Base-by-base conservation (phyloP, 2,797 vertebrate genomes). In the Sitta carolinensis region DNA sequence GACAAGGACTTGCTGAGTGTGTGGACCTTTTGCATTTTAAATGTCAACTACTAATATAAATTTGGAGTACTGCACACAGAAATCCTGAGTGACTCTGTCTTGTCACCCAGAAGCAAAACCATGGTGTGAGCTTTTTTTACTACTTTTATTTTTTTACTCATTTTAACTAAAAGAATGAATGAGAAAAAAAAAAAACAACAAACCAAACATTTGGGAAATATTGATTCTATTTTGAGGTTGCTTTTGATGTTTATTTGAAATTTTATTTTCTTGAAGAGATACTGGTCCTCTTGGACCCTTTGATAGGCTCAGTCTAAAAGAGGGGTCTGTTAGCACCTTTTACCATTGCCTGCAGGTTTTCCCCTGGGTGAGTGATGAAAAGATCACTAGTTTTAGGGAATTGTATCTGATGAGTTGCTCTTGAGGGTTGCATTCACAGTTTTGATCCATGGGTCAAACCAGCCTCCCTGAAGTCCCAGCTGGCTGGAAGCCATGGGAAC, bases 181-280 rank as follows among this genome's bases (percentile, higher is more conserved):
- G 7, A 16, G 13, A 17, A n/a, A 1, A 2, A 2, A 16, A 11
- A 16, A n/a, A n/a, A n/a, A n/a, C n/a, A n/a, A n/a, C n/a, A n/a
- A n/a, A n/a, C n/a, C n/a, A n/a, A 13, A 11, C 26, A 5, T 84
- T 72, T 64, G 38, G 15, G 34, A 75, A 84, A 61, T 78, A 27
- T 2, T 16, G 8, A 36, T 77, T 59, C 7, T 70, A 25, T 40
- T 85, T 79, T 64, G 81, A 82, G 7, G 30, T 69, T 6, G 4
- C 8, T 61, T 81, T 68, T 72, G 57, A 34, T 38, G 5, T 59
- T 73, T n/a, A 23, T 72, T 52, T 61, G 16, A 67, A 30, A 27
- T 50, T 77, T 85, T 42, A 16, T 61, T 57, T 72, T 77, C 8
- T 47, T 72, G 51, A 17, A 61, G 58, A 55, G 13, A 16, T 59